A percentile compares a stretch with the other conserved stretches of the same genome.
These are phyloP conservation scores for Cyclophora punctaria DNA, from an alignment of 2,888 invertebrate species.

Conservation along the genomic window DNA sequence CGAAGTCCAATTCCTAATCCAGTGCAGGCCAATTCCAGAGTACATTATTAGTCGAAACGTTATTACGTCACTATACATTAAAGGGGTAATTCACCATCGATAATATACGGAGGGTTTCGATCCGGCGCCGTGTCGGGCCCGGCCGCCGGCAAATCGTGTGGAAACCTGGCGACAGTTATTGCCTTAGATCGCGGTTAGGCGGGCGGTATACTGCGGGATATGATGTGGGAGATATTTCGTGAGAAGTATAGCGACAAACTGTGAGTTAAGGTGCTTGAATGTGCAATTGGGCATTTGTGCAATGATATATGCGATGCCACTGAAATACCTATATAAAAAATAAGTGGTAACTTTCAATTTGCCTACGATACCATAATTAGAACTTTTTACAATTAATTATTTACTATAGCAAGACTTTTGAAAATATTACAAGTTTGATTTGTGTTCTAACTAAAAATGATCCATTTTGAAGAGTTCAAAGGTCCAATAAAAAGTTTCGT, in stretches of 20 bases:
- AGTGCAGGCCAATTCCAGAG: not conserved
- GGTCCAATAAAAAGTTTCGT: not conserved
- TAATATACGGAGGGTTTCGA: not conserved
- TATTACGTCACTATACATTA: slow-evolving; percentile 5
- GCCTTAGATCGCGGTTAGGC: slow-evolving; percentile 2
- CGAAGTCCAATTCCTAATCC: too few species aligned
- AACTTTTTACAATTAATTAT: too few species aligned
- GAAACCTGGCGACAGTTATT: slow-evolving; percentile 16
- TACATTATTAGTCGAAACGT: not conserved
- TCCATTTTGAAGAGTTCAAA: not conserved
- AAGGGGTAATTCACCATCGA: slow-evolving; percentile 3
- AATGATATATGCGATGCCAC: too few species aligned
- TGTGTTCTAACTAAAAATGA: not conserved
- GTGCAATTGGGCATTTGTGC: too few species aligned
- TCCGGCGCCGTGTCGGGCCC: slow-evolving; percentile 2
- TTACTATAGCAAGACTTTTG: too few species aligned
- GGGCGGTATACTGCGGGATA: not conserved
- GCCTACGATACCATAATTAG: too few species aligned
- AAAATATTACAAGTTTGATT: too few species aligned
- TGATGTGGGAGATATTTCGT: not conserved
- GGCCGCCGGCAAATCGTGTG: slow-evolving; percentile 10
- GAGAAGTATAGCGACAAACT: too few species aligned
- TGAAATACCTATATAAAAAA: too few species aligned
- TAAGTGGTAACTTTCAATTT: too few species aligned
- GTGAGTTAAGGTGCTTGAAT: not conserved